Conservation (phyloP, 2,888 invertebrate genomes). For the Trypoxylon attenuatum region DNA sequence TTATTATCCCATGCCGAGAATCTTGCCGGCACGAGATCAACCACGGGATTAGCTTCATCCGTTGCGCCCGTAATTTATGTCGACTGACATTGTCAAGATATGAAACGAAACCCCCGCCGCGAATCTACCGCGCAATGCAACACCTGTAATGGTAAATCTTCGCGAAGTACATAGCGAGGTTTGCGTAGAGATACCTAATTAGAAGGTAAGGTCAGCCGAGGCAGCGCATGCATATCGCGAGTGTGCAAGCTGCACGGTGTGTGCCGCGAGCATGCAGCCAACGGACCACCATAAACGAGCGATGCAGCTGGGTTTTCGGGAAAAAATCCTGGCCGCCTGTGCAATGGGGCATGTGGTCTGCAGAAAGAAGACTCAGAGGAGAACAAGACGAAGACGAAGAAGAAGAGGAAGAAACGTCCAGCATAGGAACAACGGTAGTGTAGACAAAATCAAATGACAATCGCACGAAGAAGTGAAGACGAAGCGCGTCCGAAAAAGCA, state of each 20-base stretch:
- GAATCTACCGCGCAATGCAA: too few species aligned
- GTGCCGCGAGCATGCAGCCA: conserved; percentile 17
- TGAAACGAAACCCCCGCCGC: too few species aligned
- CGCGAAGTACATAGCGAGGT: neutral
- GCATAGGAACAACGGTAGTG: too few species aligned
- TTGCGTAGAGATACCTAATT: conserved; percentile 35
- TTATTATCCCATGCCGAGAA: too few species aligned
- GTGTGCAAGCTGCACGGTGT: conserved; percentile 43
- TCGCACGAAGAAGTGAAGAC: conserved; percentile 26
- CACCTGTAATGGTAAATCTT: neutral
- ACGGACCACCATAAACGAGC: conserved; percentile 56
- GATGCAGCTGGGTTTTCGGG: conserved; percentile 53
- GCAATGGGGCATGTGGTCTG: conserved; percentile 39
- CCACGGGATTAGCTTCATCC: too few species aligned
- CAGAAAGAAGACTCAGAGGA: neutral
- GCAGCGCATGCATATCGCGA: conserved; percentile 30
- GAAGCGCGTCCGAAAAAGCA: conserved; percentile 1
- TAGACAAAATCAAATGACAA: conserved; percentile 26
- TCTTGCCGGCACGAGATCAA: too few species aligned
- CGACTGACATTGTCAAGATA: too few species aligned
- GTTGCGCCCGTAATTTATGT: too few species aligned
- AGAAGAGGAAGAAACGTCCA: conserved; percentile 10
- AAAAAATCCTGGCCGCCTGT: conserved; percentile 45
- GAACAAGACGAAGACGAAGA: neutral
- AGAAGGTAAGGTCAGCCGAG: conserved; percentile 29